Base-by-base conservation (phyloP, 2,888 invertebrate species). In the Cheilosia pagana region DNA sequence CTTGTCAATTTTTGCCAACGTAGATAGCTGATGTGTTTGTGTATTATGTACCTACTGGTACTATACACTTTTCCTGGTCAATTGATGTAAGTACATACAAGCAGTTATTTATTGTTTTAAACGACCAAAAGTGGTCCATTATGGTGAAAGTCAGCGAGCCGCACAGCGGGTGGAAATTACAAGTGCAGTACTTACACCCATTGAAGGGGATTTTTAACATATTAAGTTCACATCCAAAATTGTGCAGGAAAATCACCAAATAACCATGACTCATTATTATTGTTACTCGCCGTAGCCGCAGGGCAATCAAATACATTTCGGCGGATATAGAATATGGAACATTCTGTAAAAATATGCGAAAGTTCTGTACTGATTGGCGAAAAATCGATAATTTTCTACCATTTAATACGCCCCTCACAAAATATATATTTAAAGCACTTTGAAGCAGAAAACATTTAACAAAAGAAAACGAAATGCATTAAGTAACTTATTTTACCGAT, bases 341-440 rank as follows among this genome's bases (percentile, higher is more conserved):
- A 14, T 25, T 12, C 5, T 39, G 23, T 3, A 31, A 4, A 48
- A 48, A 31, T 31, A 23, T 23, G 21, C 1, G 1, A 68, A 53
- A 68, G 39, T 53, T 53, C 68, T 43, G 50, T 59, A 50, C 25
- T 35, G 12, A 35, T 12, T 57, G 25, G 31, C 21, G 45, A 68
- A 77, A 77, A 77, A 77, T 77, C 77, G 62, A 77, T 77, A 76
- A 41, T 41, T 12, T 14, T 60, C 28, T 7, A 3, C 14, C 0
- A 19, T 60, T n/a, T 19, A 35, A n/a, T 70, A 70, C 60, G 55
- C 53, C 68, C 68, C 53, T n/a, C 16, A 53, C 23, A 25, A 12
- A 25, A 12, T 23, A 10, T 31, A 12, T 23, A 10, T 31, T 68
- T 28, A n/a, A n/a, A 43, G 0, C n/a, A 28, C 14, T 41, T 41